phyloP scores from a whole-genome alignment of 2,888 invertebrate species.

The Halictus ligatus region DNA sequence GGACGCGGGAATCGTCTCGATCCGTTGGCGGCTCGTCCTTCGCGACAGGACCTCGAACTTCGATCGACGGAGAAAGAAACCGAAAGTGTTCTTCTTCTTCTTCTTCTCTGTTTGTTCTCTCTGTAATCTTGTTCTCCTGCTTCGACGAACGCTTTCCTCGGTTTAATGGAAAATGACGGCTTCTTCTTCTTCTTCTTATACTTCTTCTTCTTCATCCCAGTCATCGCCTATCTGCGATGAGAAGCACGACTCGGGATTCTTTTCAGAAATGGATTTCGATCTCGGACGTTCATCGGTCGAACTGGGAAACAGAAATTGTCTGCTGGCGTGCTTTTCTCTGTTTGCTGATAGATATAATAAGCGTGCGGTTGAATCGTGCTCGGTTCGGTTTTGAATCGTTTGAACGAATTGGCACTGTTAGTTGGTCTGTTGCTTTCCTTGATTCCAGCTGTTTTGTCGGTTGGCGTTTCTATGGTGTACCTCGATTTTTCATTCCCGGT shows the following conservation, averaged over 20 bases:
- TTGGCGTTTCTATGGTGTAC: background rate
- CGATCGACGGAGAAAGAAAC: constrained; percentile 66
- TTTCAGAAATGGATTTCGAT: constrained; percentile 32
- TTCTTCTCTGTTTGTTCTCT: background rate
- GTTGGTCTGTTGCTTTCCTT: constrained; percentile 4
- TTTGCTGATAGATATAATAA: constrained; percentile 9
- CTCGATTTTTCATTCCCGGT: background rate
- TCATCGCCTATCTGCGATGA: constrained; percentile 36
- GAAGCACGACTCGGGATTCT: constrained; percentile 62
- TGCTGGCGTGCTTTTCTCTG: constrained; percentile 17
- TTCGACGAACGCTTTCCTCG: background rate
- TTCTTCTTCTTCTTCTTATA: background rate
- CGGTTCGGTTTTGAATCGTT: constrained; percentile 6
- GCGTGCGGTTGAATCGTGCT: constrained; percentile 15
- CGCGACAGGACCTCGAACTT: constrained; percentile 60
- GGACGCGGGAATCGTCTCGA: constrained; percentile 41
- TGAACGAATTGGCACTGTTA: constrained; percentile 21
- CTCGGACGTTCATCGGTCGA: constrained; percentile 31
- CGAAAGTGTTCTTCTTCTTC: constrained; percentile 33
- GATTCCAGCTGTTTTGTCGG: constrained; percentile 1
- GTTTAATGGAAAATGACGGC: constrained; percentile 1
- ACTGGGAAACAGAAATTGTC: constrained; percentile 13
- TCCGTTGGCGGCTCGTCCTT: constrained; percentile 62
- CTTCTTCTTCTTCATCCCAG: background rate
- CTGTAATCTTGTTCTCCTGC: constrained; percentile 17